These are phyloP conservation scores for Paramormyrops kingsleyae DNA, from an alignment of 2,113 vertebrate species.

Conservation along the genomic window DNA sequence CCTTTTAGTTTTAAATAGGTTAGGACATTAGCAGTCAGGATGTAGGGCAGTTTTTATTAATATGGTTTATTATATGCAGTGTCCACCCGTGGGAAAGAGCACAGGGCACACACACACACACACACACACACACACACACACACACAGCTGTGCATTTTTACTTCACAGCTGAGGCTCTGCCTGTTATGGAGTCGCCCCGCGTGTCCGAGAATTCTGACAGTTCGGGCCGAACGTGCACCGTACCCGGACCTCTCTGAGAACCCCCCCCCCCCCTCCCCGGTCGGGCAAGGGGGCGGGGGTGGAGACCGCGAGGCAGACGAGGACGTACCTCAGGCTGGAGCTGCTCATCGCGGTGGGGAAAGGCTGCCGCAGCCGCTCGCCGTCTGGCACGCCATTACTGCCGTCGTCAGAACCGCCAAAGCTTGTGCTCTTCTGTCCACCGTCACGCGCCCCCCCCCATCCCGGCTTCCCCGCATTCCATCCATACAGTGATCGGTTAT, in stretches of 20 bases:
- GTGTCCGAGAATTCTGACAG: neutral
- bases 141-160: neutral
- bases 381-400: slow-evolving; percentile 41
- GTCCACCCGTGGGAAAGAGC: neutral
- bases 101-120: neutral
- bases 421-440: neutral
- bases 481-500: neutral
- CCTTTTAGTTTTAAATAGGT: neutral
- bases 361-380: slow-evolving; percentile 33
- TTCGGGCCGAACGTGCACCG: neutral
- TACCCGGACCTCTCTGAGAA: neutral
- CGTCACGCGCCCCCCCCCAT: neutral
- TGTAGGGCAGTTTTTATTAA: neutral
- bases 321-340: slow-evolving; percentile 52
- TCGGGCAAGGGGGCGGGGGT: neutral
- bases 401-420: neutral
- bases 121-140: neutral
- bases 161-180: neutral
- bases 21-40: neutral
- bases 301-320: neutral
- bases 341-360: slow-evolving; percentile 32
- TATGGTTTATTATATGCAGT: neutral
- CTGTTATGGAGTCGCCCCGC: neutral
- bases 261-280: too few species aligned
- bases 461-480: neutral